phyloP scores from a whole-genome alignment of 2,888 invertebrate genomes.

The Halictus ligatus region DNA sequence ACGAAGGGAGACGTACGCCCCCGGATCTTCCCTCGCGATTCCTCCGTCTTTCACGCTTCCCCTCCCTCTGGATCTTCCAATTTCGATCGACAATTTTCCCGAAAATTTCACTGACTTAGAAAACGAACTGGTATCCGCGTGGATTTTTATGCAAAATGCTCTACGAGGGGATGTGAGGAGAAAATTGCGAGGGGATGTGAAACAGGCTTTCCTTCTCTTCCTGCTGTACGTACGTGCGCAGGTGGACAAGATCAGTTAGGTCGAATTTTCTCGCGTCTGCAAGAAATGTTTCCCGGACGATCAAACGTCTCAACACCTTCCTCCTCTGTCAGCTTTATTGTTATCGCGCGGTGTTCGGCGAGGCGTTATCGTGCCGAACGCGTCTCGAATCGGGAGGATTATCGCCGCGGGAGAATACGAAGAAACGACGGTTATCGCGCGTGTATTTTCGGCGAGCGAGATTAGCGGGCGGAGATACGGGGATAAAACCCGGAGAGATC shows the following conservation, averaged over 20 bases:
- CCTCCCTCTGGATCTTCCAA: not conserved
- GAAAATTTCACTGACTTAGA: not conserved
- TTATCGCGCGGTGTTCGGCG: not conserved
- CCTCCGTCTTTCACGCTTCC: not conserved
- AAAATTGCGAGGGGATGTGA: not conserved
- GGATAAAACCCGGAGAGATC: not conserved
- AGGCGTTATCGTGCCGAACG: not conserved
- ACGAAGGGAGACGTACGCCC: not conserved
- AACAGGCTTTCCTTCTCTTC: not conserved
- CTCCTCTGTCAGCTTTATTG: not conserved
- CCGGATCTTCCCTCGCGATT: not conserved
- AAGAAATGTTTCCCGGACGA: too few species aligned
- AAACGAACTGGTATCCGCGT: too few species aligned
- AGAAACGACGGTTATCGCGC: not conserved
- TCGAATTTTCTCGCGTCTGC: too few species aligned
- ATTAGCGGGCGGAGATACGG: not conserved
- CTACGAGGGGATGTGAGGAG: too few species aligned
- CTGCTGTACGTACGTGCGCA: too few species aligned
- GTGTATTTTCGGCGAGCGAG: conserved; percentile 3
- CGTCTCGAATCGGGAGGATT: not conserved
- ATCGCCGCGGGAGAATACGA: not conserved
- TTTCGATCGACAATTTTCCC: not conserved
- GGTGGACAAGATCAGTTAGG: too few species aligned
- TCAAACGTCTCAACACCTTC: too few species aligned
- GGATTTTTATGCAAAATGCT: not conserved